Base-by-base conservation (phyloP, 2,888 invertebrate genomes). In the Polydesmus complanatus region DNA sequence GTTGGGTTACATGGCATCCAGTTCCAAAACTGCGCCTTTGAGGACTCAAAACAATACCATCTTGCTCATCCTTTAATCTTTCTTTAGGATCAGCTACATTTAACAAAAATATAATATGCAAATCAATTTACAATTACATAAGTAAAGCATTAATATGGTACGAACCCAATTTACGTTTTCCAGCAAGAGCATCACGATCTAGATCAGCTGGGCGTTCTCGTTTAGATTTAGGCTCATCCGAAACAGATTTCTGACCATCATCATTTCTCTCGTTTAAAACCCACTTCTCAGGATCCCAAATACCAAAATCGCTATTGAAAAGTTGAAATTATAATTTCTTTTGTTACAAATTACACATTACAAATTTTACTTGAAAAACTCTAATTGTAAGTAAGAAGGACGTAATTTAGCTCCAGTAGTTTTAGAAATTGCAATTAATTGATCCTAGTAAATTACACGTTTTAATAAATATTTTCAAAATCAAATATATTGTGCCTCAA, bases 21-120 rank as follows among this genome's bases (percentile, higher is more conserved):
- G 87, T 85, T 68, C 86, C 88, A 77, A 90, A 90, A 69, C 86
- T 88, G 66, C 88, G 81, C 14, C 90, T 80, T 74, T 90, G 90
- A 58, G 90, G 91, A 67, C 88, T 87, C 68, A 91, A 77, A 67
- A 90, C 85, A 67, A 90, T 87, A 57, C 86, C 86, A 73, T 87
- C 87, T 72, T 84, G 83, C 74, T 88, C 87, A 73, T 88, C 88
- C 66, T 86, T 83, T 57, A 88, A 78, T 56, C 88, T 81, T 72
- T 88, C 88, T 64, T 71, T 70, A 2, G 73, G 73, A 66, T 74
- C 73, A 63, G 66, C 55, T 62, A 57, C 3, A 25, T 11, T 14
- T 14, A 25, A 1, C 23, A 19, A n/a, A 37, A n/a, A 21, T 22
- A 56, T 27, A 37, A 2, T 23, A 19, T 55, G 19, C 3, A 8